Evolutionary conservation across 2,888 invertebrate genomes (phyloP), one percentile per base, ranked within the genome.

Genomic region (Xiphydria camelus): DNA sequence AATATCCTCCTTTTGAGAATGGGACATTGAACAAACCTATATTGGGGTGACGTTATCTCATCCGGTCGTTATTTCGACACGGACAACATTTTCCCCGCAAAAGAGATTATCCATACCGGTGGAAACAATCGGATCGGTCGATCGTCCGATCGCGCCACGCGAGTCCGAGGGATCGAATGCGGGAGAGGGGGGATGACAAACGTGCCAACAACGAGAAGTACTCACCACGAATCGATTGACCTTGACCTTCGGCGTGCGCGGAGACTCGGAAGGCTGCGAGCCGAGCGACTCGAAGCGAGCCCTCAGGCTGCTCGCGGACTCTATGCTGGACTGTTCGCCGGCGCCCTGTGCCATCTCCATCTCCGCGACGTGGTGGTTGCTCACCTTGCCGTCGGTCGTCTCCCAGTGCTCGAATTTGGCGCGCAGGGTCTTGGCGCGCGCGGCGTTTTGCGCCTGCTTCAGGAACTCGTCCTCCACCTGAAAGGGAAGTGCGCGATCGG

Each of bases 191-290:
- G 43, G 50, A 51, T 45, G 44, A 56, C 36, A 44, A 42, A 47
- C 46, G 47, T 45, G 34, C n/a, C n/a, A n/a, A n/a, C n/a, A n/a
- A n/a, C n/a, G n/a, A n/a, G n/a, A n/a, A 38, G 47, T 42, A 84
- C 91, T 88, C 77, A 93, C 93, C 85, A 94, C 91, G 82, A 94
- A 94, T 81, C 94, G 81, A 75, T 93, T 91, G 61, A 94, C 91
- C 83, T 88, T 89, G 49, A 84, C 81, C 64, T 74, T 75, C 40
- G 66, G 58, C 36, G 71, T 58, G 52, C 82, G 79, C 17, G 82
- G 79, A 37, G 78, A 77, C 49, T 80, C 78, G 45, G 77, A 75
- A 18, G 82, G 76, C 50, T 77, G 76, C 36, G 77, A 79, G 49
- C 87, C 86, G 80, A 94, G 84, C 47, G 89, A 89, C 76, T 94